A percentile compares a stretch with the other conserved stretches of the same genome.
phyloP scores from a whole-genome alignment of 2,113 vertebrate genomes.

The Chloroceryle aenea region DNA sequence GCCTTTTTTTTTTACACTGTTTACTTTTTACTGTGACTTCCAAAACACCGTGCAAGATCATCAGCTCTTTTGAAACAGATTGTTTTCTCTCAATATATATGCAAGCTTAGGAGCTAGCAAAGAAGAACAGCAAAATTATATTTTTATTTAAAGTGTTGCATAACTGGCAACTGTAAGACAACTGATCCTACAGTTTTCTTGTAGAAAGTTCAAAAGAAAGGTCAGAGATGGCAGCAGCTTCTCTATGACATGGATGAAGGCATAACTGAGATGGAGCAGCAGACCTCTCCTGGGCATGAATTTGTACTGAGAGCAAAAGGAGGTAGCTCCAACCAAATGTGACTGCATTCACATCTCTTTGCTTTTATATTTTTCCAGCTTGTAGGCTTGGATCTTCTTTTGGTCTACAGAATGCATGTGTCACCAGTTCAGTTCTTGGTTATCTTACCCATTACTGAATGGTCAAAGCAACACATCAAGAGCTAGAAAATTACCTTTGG shows the following conservation, averaged over 20 bases:
- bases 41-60: background rate
- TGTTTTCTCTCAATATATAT: background rate
- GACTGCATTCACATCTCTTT: constrained; percentile 19
- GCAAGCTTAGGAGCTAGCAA: background rate
- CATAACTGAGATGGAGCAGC: constrained; percentile 39
- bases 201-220: constrained; percentile 35
- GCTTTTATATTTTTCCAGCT: constrained; percentile 41
- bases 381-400: constrained; percentile 48
- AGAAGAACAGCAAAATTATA: background rate
- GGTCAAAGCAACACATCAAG: background rate
- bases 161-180: constrained; percentile 20
- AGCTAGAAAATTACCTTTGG: background rate
- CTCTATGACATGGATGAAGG: constrained; percentile 12
- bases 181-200: constrained; percentile 29
- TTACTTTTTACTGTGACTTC: background rate
- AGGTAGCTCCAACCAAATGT: constrained; percentile 16
- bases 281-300: constrained; percentile 13
- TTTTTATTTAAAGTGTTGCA: constrained; percentile 29
- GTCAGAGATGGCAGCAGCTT: background rate
- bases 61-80: background rate
- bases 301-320: constrained; percentile 61
- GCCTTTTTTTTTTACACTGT: background rate
- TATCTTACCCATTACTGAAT: background rate
- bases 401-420: background rate
- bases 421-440: background rate